A percentile compares a stretch with the other conserved stretches of the same genome.
Conservation (phyloP, 2,797 vertebrate species). For the Selene dorsalis region DNA sequence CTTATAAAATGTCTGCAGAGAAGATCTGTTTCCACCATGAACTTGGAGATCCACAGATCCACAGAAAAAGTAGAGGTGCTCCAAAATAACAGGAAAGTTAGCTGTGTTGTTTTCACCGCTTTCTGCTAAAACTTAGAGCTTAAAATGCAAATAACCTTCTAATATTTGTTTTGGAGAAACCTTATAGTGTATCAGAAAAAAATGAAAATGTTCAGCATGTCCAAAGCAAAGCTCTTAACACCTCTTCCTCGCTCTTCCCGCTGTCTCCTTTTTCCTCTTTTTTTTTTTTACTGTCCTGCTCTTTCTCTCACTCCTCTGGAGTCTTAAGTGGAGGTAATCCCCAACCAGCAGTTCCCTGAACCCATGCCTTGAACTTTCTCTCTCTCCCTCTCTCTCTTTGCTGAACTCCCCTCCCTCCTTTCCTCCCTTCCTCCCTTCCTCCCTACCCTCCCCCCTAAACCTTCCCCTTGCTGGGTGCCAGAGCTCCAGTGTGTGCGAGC, state of each 20-base stretch:
- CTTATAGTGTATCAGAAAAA: background rate
- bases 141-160: background rate
- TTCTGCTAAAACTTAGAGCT: background rate
- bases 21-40: background rate
- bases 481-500: conserved; percentile 58
- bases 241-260: background rate
- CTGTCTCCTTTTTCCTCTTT: background rate
- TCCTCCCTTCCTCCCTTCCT: conserved; percentile 12
- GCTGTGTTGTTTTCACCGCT: background rate
- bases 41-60: background rate
- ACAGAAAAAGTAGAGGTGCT: background rate
- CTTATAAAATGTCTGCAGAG: background rate
- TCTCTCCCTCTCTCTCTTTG: conserved; percentile 19
- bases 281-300: background rate
- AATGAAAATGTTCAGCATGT: background rate
- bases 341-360: conserved; percentile 42
- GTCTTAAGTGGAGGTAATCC: conserved; percentile 57
- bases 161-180: background rate
- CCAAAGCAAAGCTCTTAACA: background rate
- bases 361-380: conserved; percentile 21
- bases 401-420: conserved; percentile 5
- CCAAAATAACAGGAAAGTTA: background rate
- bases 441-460: background rate
- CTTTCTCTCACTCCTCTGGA: conserved; percentile 12
- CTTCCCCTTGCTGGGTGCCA: conserved; percentile 46